These are phyloP conservation scores for Dendrolimus pini DNA, from an alignment of 2,888 invertebrate species.

Conservation along the genomic window DNA sequence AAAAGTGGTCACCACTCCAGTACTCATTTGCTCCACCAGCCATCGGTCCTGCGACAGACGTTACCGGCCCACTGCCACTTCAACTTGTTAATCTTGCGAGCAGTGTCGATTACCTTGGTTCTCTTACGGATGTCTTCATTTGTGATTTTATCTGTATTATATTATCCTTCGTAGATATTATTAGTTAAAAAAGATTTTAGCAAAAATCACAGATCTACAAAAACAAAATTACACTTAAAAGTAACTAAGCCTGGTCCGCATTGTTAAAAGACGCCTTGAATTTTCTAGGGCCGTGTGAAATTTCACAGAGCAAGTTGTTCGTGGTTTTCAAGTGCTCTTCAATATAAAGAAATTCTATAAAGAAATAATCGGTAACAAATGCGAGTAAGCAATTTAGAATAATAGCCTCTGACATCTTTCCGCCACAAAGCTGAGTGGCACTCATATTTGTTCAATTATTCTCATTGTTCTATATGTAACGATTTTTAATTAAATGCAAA, in stretches of 20 bases:
- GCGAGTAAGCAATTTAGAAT: conserved; percentile 38
- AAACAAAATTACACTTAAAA: not conserved
- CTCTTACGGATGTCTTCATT: too few relatives aligned
- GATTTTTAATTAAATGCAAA: conserved; percentile 2
- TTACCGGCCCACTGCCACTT: too few relatives aligned
- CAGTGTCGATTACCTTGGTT: too few relatives aligned
- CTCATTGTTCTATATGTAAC: conserved; percentile 46
- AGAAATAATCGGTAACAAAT: conserved; percentile 60
- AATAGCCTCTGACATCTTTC: conserved; percentile 61
- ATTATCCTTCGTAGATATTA: not conserved
- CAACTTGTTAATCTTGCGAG: too few relatives aligned
- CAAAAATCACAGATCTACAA: not conserved
- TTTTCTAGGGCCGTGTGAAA: conserved; percentile 26
- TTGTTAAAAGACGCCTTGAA: not conserved
- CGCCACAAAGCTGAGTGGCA: conserved; percentile 49
- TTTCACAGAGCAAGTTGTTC: conserved; percentile 13
- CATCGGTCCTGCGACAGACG: too few relatives aligned
- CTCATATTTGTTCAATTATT: conserved; percentile 51
- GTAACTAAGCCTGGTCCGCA: not conserved
- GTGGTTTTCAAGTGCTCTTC: conserved; percentile 40
- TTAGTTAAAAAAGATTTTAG: not conserved
- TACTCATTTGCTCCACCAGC: too few relatives aligned
- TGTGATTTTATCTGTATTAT: too few relatives aligned
- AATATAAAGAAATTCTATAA: conserved; percentile 36
- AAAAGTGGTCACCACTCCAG: too few relatives aligned